Conservation (phyloP, 1,140 invertebrate genomes). For the Drosophila parvula region DNA sequence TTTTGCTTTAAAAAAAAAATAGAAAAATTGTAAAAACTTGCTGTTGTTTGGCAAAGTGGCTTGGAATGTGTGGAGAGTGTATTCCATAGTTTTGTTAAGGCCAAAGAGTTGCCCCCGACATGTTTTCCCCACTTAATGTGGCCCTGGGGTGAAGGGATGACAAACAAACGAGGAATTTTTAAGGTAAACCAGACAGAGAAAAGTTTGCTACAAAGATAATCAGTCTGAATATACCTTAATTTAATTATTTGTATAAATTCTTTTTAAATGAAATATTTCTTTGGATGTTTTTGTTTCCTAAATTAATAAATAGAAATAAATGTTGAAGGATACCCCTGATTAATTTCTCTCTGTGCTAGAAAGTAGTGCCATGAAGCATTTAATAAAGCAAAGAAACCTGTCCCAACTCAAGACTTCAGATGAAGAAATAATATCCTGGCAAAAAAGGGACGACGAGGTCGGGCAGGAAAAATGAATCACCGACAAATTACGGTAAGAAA, state of each 20-base stretch:
- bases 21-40: too few relatives aligned
- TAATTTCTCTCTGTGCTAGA: neutral
- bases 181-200: conserved; percentile 17
- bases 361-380: conserved; percentile 62
- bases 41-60: too few relatives aligned
- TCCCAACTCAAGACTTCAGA: conserved; percentile 3
- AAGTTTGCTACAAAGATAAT: neutral
- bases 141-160: conserved; percentile 14
- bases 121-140: conserved; percentile 45
- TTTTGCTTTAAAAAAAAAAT: neutral
- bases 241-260: neutral
- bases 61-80: neutral
- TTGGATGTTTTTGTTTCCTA: too few relatives aligned
- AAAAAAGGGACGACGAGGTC: conserved; percentile 1
- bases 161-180: neutral
- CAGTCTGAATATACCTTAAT: too few relatives aligned
- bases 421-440: conserved; percentile 31
- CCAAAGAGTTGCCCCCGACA: neutral
- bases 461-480: conserved; percentile 69
- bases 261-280: neutral
- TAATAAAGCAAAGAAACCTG: conserved; percentile 48
- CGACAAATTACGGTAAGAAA: conserved; percentile 76
- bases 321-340: too few relatives aligned
- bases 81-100: conserved; percentile 13
- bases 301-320: neutral